Base-by-base conservation (phyloP, 2,888 invertebrate species). In the Parnassius glacialis region DNA sequence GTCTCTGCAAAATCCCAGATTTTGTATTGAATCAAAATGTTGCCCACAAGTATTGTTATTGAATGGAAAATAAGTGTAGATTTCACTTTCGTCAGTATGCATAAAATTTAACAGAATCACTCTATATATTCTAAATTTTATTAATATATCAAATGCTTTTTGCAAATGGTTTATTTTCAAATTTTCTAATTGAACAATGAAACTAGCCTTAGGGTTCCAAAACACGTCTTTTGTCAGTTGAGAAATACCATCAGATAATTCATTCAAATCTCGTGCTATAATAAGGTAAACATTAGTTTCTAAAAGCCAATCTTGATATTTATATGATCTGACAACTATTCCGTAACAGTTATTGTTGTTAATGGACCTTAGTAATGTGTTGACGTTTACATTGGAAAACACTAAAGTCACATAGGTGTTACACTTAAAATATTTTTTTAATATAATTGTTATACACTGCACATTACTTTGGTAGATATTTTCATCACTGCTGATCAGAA, bases 181-280 rank as follows among this genome's bases (percentile, higher is more conserved):
- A 7, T 34, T 34, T 34, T 34, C 34, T 7, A 34, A 34, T 48
- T 70, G 59, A 1, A 85, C n/a, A 41, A 85, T 73, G 66, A 79
- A 78, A 63, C 71, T 73, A 10, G 79, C 83, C 69, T 69, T 75
- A 12, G 85, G 80, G 63, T 83, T 81, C 84, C 83, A 85, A 10
- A 53, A 54, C 62, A 74, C 58, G 62, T 85, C 81, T 34, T 68
- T 73, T 20, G 70, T 67, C 43, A 85, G 52, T 13, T 68, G 64
- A 3, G 65, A 34, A 52, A 85, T 66, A 16, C 72, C 75, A 55
- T 44, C 42, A 44, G 61, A 53, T n/a, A 84, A 68, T 44, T 75
- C 70, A 2, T 47, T 10, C 12, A 70, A 45, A 64, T 80, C 63
- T 64, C 74, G 63, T 9, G 70, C 69, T n/a, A 70, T 68, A 45